Conservation (phyloP, 2,888 invertebrate species). For the Drosophila sordidapex region DNA sequence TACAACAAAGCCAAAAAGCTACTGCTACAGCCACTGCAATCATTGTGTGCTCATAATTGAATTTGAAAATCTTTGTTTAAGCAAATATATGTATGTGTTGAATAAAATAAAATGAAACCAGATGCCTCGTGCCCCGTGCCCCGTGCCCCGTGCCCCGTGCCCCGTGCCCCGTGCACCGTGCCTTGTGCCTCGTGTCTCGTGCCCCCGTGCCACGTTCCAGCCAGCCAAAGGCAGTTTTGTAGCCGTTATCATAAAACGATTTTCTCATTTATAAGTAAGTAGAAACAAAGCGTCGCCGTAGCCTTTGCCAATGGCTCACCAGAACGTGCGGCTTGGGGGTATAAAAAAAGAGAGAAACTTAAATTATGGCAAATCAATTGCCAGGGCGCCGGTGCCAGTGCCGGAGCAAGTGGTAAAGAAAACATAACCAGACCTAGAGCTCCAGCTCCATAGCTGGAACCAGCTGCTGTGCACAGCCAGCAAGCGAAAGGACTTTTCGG, state of each 20-base stretch:
- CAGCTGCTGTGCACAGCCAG: constrained; percentile 41
- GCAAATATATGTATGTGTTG: constrained; percentile 11
- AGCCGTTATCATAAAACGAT: constrained; percentile 79
- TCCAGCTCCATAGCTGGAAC: constrained; percentile 18
- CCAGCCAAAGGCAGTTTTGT: constrained; percentile 28
- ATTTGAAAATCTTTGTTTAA: constrained; percentile 6
- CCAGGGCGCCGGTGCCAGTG: constrained; percentile 38
- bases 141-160: background rate
- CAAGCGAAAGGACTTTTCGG: constrained; percentile 30
- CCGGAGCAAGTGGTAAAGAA: constrained; percentile 43
- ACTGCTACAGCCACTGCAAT: background rate
- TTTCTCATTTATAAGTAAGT: constrained; percentile 68
- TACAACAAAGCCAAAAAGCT: background rate
- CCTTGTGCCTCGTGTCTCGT: background rate
- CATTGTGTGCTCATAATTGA: constrained; percentile 3
- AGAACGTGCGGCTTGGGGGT: constrained; percentile 47
- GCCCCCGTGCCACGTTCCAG: background rate
- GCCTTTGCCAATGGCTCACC: constrained; percentile 44
- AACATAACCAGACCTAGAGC: constrained; percentile 55
- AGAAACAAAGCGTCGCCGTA: constrained; percentile 46
- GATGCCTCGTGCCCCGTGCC: constrained; percentile 40
- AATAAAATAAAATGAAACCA: constrained; percentile 38
- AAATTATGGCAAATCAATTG: constrained; percentile 85
- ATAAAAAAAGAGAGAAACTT: constrained; percentile 54
- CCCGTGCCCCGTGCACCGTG: background rate